These are phyloP conservation scores for Echinometra lucunter DNA, from an alignment of 53 echinoderm and acorn worm genomes.

Conservation along the genomic window DNA sequence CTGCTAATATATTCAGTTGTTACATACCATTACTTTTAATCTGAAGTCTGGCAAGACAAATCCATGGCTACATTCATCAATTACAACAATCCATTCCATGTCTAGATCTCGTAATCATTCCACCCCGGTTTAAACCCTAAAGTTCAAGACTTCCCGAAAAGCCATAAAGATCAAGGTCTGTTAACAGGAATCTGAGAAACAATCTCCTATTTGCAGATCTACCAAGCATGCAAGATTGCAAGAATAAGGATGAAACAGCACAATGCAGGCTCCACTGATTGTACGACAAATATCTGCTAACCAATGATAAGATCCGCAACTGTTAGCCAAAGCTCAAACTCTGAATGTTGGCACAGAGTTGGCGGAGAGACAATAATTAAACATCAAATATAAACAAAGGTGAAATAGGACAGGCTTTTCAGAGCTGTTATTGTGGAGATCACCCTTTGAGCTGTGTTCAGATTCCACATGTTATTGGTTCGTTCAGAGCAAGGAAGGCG, in stretches of 20 bases:
- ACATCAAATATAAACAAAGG: slow-evolving; percentile 67
- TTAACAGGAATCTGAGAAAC: background rate
- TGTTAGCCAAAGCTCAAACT: slow-evolving; percentile 43
- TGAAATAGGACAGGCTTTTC: background rate
- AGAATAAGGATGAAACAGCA: background rate
- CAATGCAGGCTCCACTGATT: background rate
- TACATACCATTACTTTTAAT: background rate
- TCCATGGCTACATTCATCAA: slow-evolving; percentile 1
- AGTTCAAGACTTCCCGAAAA: background rate
- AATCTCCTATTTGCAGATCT: background rate
- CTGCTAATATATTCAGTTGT: background rate
- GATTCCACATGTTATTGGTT: background rate
- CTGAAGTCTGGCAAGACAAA: background rate
- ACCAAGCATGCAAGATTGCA: no score
- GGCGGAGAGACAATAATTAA: slow-evolving; percentile 60
- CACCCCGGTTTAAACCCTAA: background rate
- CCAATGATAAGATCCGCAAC: background rate
- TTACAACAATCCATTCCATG: background rate
- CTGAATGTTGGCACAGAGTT: slow-evolving; percentile 24
- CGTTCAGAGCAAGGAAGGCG: background rate
- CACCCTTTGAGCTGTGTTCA: background rate
- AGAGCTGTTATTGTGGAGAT: background rate
- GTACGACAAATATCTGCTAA: background rate
- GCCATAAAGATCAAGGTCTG: background rate
- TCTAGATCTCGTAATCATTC: background rate